Evolutionary conservation across 2,888 invertebrate species (phyloP), one percentile per base, ranked within the genome.

Genomic region (Drosophila neotestacea): DNA sequence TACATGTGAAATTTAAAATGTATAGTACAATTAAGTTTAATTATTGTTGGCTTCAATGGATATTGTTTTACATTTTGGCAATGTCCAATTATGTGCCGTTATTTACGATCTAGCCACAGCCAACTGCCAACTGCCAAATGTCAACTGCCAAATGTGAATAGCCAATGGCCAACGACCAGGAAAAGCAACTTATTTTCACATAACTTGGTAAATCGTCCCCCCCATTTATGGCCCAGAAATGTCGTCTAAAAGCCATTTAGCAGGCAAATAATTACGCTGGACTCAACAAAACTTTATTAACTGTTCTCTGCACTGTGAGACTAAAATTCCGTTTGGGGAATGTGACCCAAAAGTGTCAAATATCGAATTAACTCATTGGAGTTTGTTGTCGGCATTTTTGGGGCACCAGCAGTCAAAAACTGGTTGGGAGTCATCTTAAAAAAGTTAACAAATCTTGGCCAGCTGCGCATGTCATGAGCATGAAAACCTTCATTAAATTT

Each of bases 401-500:
- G 38, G 44, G 38, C 22, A 3, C 36, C 41, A 22, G 42, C 52
- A 48, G 38, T 22, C 46, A 38, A 28, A 16, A 11, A 9, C 13
- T 46, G 36, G 6, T 38, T 46, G 47, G 58, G 47, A 47, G 58
- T 58, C 58, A 58, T 47, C 56, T 61, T 47, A 54, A 60, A 75
- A 78, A 70, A 69, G 64, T 73, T 73, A 66, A 58, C 72, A 84
- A 86, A 86, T 84, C 85, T 74, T 88, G 61, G 64, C 73, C 79
- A 81, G 80, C 80, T 82, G 80, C 73, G 76, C 78, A 79, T 77
- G 75, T 83, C 84, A 81, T 81, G 77, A 79, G 84, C 73, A 73
- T 50, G 61, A 75, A 73, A 89, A 89, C 89, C 90, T 84, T 90
- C 89, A 90, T 90, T 90, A 88, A 86, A 85, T 83, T 90, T 88